Base-by-base conservation (phyloP, 2,888 invertebrate genomes). In the Chaitophorus viminalis region DNA sequence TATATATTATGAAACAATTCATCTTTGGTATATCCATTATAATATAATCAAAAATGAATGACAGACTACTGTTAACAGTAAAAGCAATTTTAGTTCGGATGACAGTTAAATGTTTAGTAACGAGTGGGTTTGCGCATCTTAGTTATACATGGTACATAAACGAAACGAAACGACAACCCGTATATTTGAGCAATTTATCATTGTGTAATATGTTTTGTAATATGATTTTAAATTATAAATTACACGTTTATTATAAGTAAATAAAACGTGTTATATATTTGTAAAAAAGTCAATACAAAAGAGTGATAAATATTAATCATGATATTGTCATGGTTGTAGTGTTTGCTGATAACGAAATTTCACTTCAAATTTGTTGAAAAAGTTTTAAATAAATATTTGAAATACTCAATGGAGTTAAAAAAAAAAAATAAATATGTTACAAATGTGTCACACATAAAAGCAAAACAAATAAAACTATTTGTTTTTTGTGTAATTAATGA, bases 331-430 rank as follows among this genome's bases (percentile, higher is more conserved):
- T 25, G 46, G 33, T 33, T 60, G n/a, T n/a, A n/a, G 14, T 78
- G 78, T 78, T 78, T 78, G 33, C 18, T 78, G 52, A 78, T 25
- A 54, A n/a, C 14, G 29, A 29, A 29, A 3, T 70, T 31, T 68
- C 29, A 68, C 29, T 29, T 9, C n/a, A 29, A 68, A 25, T 52
- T 60, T 4, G 54, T 54, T 25, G 78, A 78, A 33, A 60, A 78
- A 25, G 33, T 60, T 54, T 54, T 79, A 60, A 79, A 79, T 54
- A 60, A 79, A 79, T 79, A 79, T 79, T 36, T 14, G n/a, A 79
- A 60, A 79, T 79, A 60, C 9, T 33, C 60, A 79, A 79, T 79
- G 11, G 8, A 36, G n/a, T 79, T 36, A 25, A 65, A 79, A 36
- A 78, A 36, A 79, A 25, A 65, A 79, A 36, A 78, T n/a, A 79